Evolutionary conservation across 37 sponge, comb jelly and placozoan genomes (phyloP).

Genomic region (Agelas oroides): DNA sequence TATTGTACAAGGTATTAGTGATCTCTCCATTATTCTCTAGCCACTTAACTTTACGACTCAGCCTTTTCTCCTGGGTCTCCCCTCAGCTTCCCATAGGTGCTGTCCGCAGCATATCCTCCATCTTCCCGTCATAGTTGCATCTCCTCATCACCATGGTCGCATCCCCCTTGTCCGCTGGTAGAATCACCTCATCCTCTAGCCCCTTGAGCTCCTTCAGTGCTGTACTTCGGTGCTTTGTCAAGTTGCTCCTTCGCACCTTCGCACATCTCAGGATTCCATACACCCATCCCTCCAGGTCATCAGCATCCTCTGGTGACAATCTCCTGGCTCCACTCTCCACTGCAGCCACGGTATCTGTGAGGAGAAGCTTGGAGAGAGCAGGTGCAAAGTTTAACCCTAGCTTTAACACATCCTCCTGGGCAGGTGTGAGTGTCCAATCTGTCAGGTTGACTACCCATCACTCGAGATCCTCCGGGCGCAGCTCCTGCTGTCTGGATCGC

Average conservation of each 20-base stretch:
- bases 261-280: background rate
- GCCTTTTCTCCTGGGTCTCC: no score
- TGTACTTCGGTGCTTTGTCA: no score
- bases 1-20: no score
- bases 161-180: background rate
- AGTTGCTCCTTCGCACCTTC: background rate
- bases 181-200: no score
- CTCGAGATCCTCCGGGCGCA: background rate
- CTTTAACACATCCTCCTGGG: background rate
- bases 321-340: background rate
- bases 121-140: background rate
- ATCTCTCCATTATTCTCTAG: no score
- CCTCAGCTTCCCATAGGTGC: no score
- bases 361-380: background rate
- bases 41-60: no score
- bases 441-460: slow-evolving; percentile 3
- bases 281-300: background rate
- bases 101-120: no score
- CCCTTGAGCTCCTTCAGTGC: no score
- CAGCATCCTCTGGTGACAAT: background rate
- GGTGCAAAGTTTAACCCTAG: slow-evolving; percentile 1
- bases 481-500: background rate
- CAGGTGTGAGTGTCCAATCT: background rate
- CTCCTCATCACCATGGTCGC: background rate
- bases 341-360: background rate